Evolutionary conservation across 2,797 vertebrate species (phyloP).

Genomic region (Gadopsis bispinosus): DNA sequence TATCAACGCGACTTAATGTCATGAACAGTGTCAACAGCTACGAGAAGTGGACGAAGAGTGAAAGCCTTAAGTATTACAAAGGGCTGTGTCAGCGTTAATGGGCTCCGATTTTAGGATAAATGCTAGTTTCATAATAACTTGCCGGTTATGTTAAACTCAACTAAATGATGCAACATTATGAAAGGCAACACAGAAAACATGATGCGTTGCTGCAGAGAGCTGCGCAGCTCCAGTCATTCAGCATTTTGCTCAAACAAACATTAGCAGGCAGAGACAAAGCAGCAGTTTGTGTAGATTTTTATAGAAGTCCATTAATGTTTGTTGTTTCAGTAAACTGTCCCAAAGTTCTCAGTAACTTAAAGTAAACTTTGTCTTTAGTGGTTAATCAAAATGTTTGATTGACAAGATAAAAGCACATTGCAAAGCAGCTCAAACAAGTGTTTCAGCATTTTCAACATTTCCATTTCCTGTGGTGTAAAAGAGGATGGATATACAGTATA

Average conservation of each 20-base stretch:
- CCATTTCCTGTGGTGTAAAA: background rate
- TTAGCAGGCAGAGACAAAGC: too few species aligned
- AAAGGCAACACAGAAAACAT: background rate
- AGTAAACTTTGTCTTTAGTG: background rate
- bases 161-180: conserved; percentile 32
- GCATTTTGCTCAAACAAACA: background rate
- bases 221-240: background rate
- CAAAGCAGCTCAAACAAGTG: background rate
- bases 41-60: background rate
- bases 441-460: background rate
- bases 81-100: background rate
- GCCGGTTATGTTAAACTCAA: background rate
- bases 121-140: conserved; percentile 6
- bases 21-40: background rate
- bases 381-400: background rate
- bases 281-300: background rate
- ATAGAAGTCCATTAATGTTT: background rate
- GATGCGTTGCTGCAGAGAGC: background rate
- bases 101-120: conserved; percentile 1
- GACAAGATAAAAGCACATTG: background rate
- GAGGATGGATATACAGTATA: background rate
- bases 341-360: background rate
- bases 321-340: background rate
- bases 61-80: background rate
- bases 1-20: background rate